These are phyloP conservation scores for Arge pagana DNA, from an alignment of 2,888 invertebrate species.

Conservation along the genomic window DNA sequence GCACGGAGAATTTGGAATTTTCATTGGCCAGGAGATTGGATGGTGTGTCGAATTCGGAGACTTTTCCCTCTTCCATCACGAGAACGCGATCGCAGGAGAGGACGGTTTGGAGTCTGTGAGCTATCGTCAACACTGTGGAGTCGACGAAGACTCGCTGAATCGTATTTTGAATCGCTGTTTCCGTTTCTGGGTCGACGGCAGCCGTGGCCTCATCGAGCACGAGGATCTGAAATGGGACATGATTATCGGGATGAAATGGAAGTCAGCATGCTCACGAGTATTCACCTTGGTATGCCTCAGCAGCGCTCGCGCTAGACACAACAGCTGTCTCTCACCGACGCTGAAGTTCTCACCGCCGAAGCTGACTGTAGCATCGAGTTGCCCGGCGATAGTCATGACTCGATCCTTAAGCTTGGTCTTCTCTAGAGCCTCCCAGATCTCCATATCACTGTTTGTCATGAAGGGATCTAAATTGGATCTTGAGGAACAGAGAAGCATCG, in stretches of 20 bases:
- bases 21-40: conserved; percentile 54
- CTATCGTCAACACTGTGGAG: conserved; percentile 66
- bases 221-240: conserved; percentile 59
- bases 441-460: conserved; percentile 47
- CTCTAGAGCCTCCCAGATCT: conserved; percentile 59
- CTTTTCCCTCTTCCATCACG: conserved; percentile 62
- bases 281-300: conserved; percentile 63
- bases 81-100: conserved; percentile 61
- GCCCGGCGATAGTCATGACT: conserved; percentile 50
- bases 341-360: conserved; percentile 50
- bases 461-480: conserved; percentile 61
- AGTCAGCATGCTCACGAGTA: too few relatives aligned
- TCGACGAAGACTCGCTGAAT: conserved; percentile 61
- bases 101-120: conserved; percentile 65
- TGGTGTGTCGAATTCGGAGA: conserved; percentile 59
- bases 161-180: conserved; percentile 61
- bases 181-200: conserved; percentile 64
- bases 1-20: conserved; percentile 57
- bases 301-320: conserved; percentile 67
- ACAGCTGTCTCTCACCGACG: conserved; percentile 65
- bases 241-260: too few relatives aligned
- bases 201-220: conserved; percentile 66
- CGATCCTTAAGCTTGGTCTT: conserved; percentile 57
- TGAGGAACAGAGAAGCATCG: conserved; percentile 24
- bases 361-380: conserved; percentile 61